Conservation (phyloP, 2,888 invertebrate species). For the Amiota communis region DNA sequence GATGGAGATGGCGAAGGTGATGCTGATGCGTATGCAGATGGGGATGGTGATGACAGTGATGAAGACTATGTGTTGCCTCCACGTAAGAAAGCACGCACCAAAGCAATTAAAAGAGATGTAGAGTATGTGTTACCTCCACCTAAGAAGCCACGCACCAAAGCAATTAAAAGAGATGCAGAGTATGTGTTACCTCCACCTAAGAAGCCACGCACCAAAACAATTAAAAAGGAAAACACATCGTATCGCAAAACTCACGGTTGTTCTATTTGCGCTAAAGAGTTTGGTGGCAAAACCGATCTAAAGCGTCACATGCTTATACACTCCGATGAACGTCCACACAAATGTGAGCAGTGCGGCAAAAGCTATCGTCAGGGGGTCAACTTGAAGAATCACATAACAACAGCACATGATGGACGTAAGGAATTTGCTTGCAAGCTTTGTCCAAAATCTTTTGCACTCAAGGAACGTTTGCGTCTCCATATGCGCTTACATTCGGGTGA, state of each 20-base stretch:
- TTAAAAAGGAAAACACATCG: constrained; percentile 4
- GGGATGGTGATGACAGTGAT: constrained; percentile 36
- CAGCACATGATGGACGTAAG: constrained; percentile 68
- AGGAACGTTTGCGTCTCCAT: constrained; percentile 84
- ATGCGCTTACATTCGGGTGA: constrained; percentile 82
- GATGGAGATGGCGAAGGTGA: constrained; percentile 35
- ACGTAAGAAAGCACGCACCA: constrained; percentile 38
- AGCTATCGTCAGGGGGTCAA: constrained; percentile 79
- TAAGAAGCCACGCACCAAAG: constrained; percentile 38
- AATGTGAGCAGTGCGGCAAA: constrained; percentile 78
- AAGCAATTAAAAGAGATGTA: constrained; percentile 29
- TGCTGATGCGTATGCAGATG: constrained; percentile 34
- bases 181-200: constrained; percentile 29
- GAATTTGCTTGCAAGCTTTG: constrained; percentile 83
- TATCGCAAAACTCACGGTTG: constrained; percentile 75
- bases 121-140: constrained; percentile 28
- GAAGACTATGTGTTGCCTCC: constrained; percentile 28
- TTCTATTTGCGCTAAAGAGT: constrained; percentile 78
- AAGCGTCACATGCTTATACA: constrained; percentile 81
- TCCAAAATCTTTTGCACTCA: constrained; percentile 82
- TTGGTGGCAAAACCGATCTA: constrained; percentile 79
- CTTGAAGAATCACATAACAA: constrained; percentile 77
- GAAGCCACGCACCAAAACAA: constrained; percentile 35
- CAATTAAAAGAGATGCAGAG: constrained; percentile 35
- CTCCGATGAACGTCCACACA: constrained; percentile 78